Percentiles rank a stretch among this genome's conserved stretches.
Evolutionary conservation across 2,113 vertebrate genomes (phyloP).

Genomic region (Gambusia affinis): DNA sequence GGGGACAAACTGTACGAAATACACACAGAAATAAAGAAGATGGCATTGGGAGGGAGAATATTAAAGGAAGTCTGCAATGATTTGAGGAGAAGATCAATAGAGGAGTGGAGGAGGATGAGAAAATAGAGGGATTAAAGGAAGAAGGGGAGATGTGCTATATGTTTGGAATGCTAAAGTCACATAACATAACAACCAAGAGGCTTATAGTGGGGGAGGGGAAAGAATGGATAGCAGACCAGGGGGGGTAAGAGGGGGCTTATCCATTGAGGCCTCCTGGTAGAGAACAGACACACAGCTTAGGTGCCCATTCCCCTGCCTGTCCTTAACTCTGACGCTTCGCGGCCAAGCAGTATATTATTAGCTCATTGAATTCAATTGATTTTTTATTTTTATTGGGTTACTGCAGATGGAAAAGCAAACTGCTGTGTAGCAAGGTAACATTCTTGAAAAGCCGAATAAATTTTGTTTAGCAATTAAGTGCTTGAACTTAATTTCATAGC

Average conservation of each 20-base stretch:
- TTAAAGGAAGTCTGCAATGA: slow-evolving; percentile 11
- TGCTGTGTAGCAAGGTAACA: background rate
- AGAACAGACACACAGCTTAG: background rate
- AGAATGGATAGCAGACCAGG: slow-evolving; percentile 2
- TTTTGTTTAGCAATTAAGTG: background rate
- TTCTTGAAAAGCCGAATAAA: background rate
- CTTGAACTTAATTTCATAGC: background rate
- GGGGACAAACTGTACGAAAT: too few relatives aligned
- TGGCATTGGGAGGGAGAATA: slow-evolving; percentile 3
- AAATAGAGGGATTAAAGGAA: slow-evolving; percentile 39
- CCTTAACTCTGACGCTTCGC: background rate
- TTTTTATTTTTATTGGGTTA: background rate
- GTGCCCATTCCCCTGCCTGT: background rate
- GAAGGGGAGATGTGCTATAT: slow-evolving; percentile 34
- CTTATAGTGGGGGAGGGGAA: slow-evolving; percentile 52
- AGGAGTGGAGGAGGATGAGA: slow-evolving; percentile 20
- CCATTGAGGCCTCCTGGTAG: background rate
- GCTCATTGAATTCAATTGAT: background rate
- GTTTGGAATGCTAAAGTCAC: slow-evolving; percentile 52
- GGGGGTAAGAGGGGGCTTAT: background rate
- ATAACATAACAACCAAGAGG: slow-evolving; percentile 34
- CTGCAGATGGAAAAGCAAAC: background rate
- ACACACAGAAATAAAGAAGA: background rate
- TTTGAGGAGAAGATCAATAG: slow-evolving; percentile 22
- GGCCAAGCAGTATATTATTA: background rate